phyloP scores from a whole-genome alignment of 2,888 invertebrate genomes.

The Alsophila aescularia region DNA sequence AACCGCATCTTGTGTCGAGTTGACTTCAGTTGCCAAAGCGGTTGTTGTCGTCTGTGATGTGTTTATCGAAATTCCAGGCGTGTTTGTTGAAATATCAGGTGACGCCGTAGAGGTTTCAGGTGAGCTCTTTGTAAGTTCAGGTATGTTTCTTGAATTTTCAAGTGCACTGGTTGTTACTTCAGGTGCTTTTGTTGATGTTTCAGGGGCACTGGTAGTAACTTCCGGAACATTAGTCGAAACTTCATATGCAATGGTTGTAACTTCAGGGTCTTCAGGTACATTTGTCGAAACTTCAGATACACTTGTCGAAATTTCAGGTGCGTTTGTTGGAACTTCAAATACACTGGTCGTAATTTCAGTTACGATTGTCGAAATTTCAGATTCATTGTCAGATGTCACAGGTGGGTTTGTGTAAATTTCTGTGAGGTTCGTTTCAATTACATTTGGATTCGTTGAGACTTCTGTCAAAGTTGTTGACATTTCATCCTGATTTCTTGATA shows the following conservation, averaged over 20 bases:
- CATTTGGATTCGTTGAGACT: neutral
- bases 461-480: neutral
- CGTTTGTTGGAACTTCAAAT: neutral
- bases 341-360: neutral
- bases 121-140: neutral
- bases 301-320: neutral
- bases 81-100: neutral
- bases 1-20: neutral
- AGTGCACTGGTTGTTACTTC: neutral
- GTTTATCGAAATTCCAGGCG: neutral
- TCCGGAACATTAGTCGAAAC: neutral
- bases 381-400: too few species aligned
- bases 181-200: neutral
- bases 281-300: neutral
- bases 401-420: neutral
- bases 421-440: neutral
- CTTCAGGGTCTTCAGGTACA: neutral
- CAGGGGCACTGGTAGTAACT: neutral
- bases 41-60: neutral
- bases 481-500: constrained; percentile 5
- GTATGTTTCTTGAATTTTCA: neutral
- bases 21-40: neutral
- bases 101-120: neutral
- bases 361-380: neutral
- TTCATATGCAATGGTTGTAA: neutral